Evolutionary conservation across 1,140 invertebrate species (phyloP).

Genomic region (Drosophila bipectinata): DNA sequence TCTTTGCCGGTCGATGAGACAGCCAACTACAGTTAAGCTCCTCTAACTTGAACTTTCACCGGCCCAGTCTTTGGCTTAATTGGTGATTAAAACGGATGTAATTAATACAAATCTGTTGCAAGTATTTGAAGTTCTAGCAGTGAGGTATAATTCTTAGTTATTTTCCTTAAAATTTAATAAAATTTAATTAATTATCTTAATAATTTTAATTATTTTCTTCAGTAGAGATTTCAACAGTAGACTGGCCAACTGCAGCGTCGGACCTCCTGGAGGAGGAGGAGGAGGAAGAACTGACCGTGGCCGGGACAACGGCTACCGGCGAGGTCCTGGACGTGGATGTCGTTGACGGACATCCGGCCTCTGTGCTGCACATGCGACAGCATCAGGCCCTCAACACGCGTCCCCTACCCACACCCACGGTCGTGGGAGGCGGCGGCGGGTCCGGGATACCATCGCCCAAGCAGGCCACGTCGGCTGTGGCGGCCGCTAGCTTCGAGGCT

Average conservation of each 20-base stretch:
- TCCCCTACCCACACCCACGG: constrained; percentile 22
- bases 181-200: constrained; percentile 1
- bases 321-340: constrained; percentile 62
- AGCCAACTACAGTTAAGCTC: constrained; percentile 49
- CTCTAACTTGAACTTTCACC: constrained; percentile 26
- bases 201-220: constrained; percentile 12
- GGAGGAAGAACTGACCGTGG: constrained; percentile 32
- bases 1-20: constrained; percentile 61
- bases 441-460: constrained; percentile 18
- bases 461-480: constrained; percentile 48
- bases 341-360: constrained; percentile 73
- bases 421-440: constrained; percentile 7
- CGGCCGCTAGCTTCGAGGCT: constrained; percentile 62
- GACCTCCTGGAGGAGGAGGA: constrained; percentile 35
- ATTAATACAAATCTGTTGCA: not conserved
- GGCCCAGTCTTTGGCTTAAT: not conserved
- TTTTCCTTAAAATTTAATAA: not conserved
- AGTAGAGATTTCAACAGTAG: constrained; percentile 24
- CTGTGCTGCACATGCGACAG: constrained; percentile 73
- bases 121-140: not conserved
- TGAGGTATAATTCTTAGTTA: not conserved
- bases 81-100: not conserved
- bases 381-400: constrained; percentile 67
- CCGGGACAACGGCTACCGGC: constrained; percentile 31
- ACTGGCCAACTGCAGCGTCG: constrained; percentile 67